Evolutionary conservation across 2,113 vertebrate genomes (phyloP), one percentile per base, ranked within the genome.

Genomic region (Toxotes jaculatrix): DNA sequence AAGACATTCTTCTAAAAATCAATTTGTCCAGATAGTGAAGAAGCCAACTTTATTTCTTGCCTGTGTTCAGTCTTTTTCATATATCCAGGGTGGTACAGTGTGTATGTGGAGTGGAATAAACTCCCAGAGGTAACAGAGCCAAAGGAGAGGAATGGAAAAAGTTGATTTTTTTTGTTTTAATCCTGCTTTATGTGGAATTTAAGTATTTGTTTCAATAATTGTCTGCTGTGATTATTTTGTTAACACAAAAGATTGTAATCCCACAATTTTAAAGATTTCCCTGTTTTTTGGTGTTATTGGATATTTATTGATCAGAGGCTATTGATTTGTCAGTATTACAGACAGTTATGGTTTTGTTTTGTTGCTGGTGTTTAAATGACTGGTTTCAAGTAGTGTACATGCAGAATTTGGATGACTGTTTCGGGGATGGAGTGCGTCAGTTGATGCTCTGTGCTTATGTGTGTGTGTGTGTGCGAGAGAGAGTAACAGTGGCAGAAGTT

Each of bases 391-490:
- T 7, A 64, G 16, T 68, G 14, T 40, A 19, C 0, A 3, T 40
- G 67, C 14, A 68, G 38, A 76, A 34, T 79, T 66, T 75, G 31
- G 12, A 21, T 65, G 23, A 42, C 1, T 64, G 23, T 42, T 68
- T 32, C n/a, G n/a, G 74, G 65, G 31, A 68, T 38, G 43, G 31
- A 42, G 55, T 12, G 45, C 32, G 21, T 56, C 13, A 23, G 19
- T 73, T 77, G n/a, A 53, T 32, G 17, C 16, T 1, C 27, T 76
- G 60, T 27, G 7, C 47, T 14, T 51, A n/a, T 57, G 40, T 81
- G 70, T 55, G 14, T 64, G 68, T 47, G 42, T 14, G 23, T n/a
- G 42, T 23, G 13, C 4, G 13, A 47, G 14, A 47, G 45, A 51
- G 11, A 34, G 42, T 47, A 38, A 34, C 72, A 72, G 64, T n/a